Conservation (phyloP, 2,113 vertebrate genomes). For the Poeciliopsis retropinna region DNA sequence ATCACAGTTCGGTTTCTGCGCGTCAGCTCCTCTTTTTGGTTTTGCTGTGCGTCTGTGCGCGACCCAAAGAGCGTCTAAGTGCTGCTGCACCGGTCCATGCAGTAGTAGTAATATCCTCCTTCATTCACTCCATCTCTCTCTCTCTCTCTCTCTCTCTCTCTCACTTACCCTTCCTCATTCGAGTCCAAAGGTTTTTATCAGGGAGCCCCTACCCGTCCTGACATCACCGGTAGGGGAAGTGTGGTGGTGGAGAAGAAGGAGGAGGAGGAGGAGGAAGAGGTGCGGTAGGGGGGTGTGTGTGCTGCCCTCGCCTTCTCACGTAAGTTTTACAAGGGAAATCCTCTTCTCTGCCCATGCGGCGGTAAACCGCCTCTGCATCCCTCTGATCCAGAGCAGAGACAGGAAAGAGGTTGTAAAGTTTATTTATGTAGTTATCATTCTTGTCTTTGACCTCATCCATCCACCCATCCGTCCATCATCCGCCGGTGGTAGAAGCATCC, state of each 20-base stretch:
- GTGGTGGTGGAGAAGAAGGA: conserved; percentile 16
- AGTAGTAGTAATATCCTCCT: conserved; percentile 54
- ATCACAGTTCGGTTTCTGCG: conserved; percentile 47
- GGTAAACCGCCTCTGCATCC: conserved; percentile 23
- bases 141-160: conserved; percentile 27
- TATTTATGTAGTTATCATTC: conserved; percentile 31
- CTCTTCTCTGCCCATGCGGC: conserved; percentile 37
- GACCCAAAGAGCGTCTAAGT: conserved; percentile 52
- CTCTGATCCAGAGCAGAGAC: conserved; percentile 20
- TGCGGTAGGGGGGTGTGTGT: neutral
- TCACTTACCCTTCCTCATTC: conserved; percentile 53
- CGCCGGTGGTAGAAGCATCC: neutral
- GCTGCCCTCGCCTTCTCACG: conserved; percentile 51
- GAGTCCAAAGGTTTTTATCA: conserved; percentile 68
- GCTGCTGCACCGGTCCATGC: conserved; percentile 67
- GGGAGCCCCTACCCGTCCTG: conserved; percentile 70
- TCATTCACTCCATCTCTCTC: neutral
- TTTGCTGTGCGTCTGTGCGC: conserved; percentile 54
- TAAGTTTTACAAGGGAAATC: conserved; percentile 70
- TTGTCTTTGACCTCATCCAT: conserved; percentile 28
- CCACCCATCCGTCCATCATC: conserved; percentile 24
- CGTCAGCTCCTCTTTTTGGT: conserved; percentile 59
- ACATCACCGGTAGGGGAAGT: conserved; percentile 74
- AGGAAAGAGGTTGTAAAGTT: conserved; percentile 44
- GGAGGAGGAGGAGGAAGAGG: neutral